A percentile compares a stretch with the other conserved stretches of the same genome.
Evolutionary conservation across 2,888 invertebrate genomes (phyloP).

Genomic region (Crocallis elinguaria): DNA sequence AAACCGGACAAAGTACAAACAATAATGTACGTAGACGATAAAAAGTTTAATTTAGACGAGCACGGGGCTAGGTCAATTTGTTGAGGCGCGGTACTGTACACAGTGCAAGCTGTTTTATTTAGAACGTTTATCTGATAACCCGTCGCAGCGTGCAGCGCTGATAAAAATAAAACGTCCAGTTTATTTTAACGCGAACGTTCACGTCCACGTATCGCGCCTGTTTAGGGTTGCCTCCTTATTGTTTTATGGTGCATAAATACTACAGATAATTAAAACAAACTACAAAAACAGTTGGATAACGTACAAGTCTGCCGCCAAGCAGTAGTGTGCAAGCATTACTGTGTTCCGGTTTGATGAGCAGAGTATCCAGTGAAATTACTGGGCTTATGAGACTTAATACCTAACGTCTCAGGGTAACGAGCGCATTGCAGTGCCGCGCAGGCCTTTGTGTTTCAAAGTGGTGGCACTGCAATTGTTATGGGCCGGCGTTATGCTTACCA

Average conservation of each 20-base stretch:
- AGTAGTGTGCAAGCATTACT: too few relatives aligned
- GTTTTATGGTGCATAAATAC: not conserved
- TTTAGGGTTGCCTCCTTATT: constrained; percentile 14
- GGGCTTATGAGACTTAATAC: too few relatives aligned
- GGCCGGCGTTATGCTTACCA: too few relatives aligned
- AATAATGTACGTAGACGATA: not conserved
- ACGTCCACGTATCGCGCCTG: constrained; percentile 11
- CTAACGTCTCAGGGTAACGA: too few relatives aligned
- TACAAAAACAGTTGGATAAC: too few relatives aligned
- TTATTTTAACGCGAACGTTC: constrained; percentile 50
- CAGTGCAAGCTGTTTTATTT: constrained; percentile 56
- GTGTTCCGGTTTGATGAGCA: too few relatives aligned
- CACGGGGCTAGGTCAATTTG: constrained; percentile 52
- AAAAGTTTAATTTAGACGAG: constrained; percentile 31
- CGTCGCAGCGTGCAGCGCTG: constrained; percentile 53
- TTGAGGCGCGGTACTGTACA: constrained; percentile 40
- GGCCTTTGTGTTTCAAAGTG: too few relatives aligned
- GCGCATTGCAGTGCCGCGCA: too few relatives aligned
- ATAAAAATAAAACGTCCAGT: constrained; percentile 60
- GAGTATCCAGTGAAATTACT: too few relatives aligned
- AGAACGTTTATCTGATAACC: constrained; percentile 66
- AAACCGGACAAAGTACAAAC: not conserved
- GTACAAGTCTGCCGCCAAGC: too few relatives aligned
- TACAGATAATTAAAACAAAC: too few relatives aligned
- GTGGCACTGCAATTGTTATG: too few relatives aligned